Conservation (phyloP, 2,888 invertebrate species). For the Eupithecia dodoneata region DNA sequence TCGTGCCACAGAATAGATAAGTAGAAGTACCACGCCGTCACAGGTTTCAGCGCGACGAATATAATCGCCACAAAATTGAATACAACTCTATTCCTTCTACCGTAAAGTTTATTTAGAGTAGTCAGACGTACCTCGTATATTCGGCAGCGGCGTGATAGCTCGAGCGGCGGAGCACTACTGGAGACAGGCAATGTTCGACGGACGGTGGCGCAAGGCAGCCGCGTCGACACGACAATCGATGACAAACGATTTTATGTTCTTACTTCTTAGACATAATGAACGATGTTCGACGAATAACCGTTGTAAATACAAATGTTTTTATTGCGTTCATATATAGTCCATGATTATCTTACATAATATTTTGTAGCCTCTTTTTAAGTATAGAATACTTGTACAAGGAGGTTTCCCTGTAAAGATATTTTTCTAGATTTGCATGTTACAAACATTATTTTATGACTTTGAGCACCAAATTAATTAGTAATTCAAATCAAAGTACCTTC, state of each 20-base stretch:
- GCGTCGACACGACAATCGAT: slow-evolving; percentile 27
- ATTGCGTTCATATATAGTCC: too few species aligned
- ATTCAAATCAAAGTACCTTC: too few species aligned
- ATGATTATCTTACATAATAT: too few species aligned
- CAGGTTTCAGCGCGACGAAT: not conserved
- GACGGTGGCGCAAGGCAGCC: slow-evolving; percentile 44
- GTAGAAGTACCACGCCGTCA: not conserved
- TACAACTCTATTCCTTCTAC: slow-evolving; percentile 13
- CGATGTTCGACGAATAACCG: not conserved
- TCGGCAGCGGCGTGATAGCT: slow-evolving; percentile 64
- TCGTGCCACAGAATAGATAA: not conserved
- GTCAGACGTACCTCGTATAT: slow-evolving; percentile 47
- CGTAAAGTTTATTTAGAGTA: slow-evolving; percentile 12
- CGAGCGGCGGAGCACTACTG: slow-evolving; percentile 60
- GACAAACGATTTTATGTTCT: slow-evolving; percentile 10
- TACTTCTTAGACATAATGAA: not conserved
- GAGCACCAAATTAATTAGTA: too few species aligned
- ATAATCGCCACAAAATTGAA: slow-evolving; percentile 1
- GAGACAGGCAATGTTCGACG: slow-evolving; percentile 56
- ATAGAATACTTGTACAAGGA: too few species aligned
- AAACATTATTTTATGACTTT: too few species aligned
- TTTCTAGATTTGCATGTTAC: not conserved
- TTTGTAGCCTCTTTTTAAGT: too few species aligned
- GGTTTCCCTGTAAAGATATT: too few species aligned
- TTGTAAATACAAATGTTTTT: not conserved